phyloP scores from a whole-genome alignment of 2,888 invertebrate genomes.

The Hylaea fasciaria region DNA sequence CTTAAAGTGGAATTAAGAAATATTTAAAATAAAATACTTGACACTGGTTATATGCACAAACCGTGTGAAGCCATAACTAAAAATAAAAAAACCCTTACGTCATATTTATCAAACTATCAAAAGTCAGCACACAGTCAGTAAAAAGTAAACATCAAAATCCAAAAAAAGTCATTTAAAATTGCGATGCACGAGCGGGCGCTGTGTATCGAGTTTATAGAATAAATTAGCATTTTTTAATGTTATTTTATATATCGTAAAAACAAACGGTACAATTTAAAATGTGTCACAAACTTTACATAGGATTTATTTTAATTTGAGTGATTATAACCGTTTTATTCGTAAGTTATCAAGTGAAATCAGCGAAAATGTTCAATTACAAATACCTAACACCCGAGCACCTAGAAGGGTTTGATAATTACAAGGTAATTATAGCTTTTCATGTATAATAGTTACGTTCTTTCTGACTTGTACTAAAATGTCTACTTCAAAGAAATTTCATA shows the following conservation, averaged over 20 bases:
- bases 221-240: too few relatives aligned
- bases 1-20: too few relatives aligned
- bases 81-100: too few relatives aligned
- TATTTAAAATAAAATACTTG: too few relatives aligned
- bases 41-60: too few relatives aligned
- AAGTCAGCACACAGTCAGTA: too few relatives aligned
- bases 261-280: conserved; percentile 13
- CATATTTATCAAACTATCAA: too few relatives aligned
- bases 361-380: conserved; percentile 86
- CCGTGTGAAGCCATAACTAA: too few relatives aligned
- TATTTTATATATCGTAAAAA: background rate
- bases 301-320: background rate
- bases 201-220: background rate
- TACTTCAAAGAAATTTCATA: background rate
- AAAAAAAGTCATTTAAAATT: too few relatives aligned
- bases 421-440: conserved; percentile 80
- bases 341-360: conserved; percentile 39
- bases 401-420: conserved; percentile 97
- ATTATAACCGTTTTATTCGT: conserved; percentile 1
- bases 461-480: background rate
- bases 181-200: too few relatives aligned
- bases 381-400: conserved; percentile 94
- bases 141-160: too few relatives aligned
- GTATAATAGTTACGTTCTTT: too few relatives aligned
- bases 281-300: conserved; percentile 10